Evolutionary conservation across 2,797 vertebrate genomes (phyloP).

Genomic region (Coregonus ussuriensis): DNA sequence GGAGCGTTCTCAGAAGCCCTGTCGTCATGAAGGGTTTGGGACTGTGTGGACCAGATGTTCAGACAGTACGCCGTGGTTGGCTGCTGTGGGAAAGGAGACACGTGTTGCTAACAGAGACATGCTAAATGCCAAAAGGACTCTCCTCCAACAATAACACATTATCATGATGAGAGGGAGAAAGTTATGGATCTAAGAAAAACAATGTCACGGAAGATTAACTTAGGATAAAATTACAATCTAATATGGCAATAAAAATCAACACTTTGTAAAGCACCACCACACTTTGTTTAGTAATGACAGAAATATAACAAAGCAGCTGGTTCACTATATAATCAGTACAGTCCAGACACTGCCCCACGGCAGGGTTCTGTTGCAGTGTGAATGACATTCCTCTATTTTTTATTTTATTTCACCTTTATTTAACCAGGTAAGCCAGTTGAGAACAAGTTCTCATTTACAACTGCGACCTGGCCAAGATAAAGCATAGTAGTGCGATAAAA

Average conservation of each 20-base stretch:
- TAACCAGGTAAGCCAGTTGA: too few species aligned
- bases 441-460: too few species aligned
- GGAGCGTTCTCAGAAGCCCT: slow-evolving; percentile 33
- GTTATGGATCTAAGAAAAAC: slow-evolving; percentile 5
- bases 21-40: slow-evolving; percentile 17
- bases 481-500: too few species aligned
- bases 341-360: slow-evolving; percentile 4
- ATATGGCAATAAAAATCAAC: background rate
- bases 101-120: background rate
- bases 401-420: too few species aligned
- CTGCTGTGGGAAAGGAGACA: slow-evolving; percentile 6
- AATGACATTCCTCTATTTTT: slow-evolving; percentile 26
- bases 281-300: background rate
- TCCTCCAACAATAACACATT: slow-evolving; percentile 17
- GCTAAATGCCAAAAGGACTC: background rate
- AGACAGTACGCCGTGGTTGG: slow-evolving; percentile 35
- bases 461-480: too few species aligned
- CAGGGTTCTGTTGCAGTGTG: slow-evolving; percentile 19
- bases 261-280: background rate
- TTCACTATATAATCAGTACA: slow-evolving; percentile 3
- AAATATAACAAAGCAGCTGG: background rate
- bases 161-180: background rate
- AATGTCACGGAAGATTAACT: slow-evolving; percentile 24
- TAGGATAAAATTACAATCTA: background rate
- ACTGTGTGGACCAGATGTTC: slow-evolving; percentile 57